Conservation (phyloP, 2,888 invertebrate species). For the Desoria tigrina region DNA sequence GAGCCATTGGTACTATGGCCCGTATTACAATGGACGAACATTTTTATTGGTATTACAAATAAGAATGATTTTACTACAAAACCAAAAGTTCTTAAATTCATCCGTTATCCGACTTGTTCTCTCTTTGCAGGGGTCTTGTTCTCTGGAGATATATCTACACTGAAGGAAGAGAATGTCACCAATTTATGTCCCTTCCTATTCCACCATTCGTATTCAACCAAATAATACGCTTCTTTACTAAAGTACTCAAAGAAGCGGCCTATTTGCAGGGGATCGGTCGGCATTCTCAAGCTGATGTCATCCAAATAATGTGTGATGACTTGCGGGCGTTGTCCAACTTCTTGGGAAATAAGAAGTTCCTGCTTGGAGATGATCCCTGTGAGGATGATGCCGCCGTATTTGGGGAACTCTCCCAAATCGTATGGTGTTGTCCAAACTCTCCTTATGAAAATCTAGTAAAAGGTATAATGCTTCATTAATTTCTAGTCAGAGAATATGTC, state of each 20-base stretch:
- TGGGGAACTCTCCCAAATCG: conserved; percentile 28
- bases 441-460: conserved; percentile 40
- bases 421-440: conserved; percentile 25
- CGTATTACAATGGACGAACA: conserved; percentile 56
- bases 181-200: not conserved
- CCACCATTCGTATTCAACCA: not conserved
- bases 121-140: conserved; percentile 20
- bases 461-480: conserved; percentile 3
- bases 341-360: conserved; percentile 35
- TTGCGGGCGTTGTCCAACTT: conserved; percentile 26
- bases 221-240: not conserved
- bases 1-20: conserved; percentile 21
- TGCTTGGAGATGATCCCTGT: conserved; percentile 37
- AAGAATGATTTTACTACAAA: not conserved
- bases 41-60: conserved; percentile 56
- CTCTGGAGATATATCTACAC: conserved; percentile 35
- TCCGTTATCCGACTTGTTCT: not conserved
- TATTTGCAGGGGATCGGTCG: conserved; percentile 49
- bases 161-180: not conserved
- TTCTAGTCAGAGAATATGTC: not conserved
- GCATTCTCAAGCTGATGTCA: conserved; percentile 37
- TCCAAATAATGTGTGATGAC: conserved; percentile 31
- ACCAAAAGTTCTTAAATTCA: not conserved
- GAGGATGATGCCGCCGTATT: conserved; percentile 41
- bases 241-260: not conserved